Percentiles rank a stretch among this genome's conserved stretches.
Conservation (phyloP, 2,113 vertebrate species). For the Tringa solitaria region DNA sequence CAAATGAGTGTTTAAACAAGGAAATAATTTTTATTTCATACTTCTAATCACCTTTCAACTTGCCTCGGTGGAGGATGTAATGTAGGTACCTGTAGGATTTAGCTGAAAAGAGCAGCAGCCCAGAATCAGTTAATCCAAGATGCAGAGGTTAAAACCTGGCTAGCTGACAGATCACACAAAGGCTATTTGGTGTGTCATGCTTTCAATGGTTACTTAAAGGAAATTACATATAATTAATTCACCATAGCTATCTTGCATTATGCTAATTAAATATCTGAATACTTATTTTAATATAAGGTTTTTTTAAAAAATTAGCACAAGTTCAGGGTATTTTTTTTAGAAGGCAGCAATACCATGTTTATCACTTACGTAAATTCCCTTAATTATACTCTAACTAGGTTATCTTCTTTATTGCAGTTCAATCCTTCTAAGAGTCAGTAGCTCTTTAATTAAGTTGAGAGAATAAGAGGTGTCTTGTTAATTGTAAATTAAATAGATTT, state of each 20-base stretch:
- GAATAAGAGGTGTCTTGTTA: conserved; percentile 76
- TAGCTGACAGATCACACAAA: conserved; percentile 29
- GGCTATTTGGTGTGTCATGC: not conserved
- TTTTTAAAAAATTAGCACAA: conserved; percentile 31
- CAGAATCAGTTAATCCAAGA: not conserved
- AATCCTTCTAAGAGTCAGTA: conserved; percentile 72
- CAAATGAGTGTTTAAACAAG: not conserved
- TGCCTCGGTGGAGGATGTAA: not conserved
- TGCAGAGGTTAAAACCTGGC: not conserved
- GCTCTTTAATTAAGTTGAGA: conserved; percentile 75
- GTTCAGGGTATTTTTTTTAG: conserved; percentile 40
- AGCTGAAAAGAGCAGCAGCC: not conserved
- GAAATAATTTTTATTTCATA: not conserved
- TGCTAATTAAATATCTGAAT: conserved; percentile 67
- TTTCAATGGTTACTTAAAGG: conserved; percentile 50
- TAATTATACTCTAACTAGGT: conserved; percentile 75
- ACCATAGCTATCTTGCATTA: conserved; percentile 37
- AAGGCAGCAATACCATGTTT: conserved; percentile 64
- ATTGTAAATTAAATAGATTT: conserved; percentile 76
- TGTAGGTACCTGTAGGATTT: not conserved
- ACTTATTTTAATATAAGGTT: conserved; percentile 48
- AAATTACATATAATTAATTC: conserved; percentile 66
- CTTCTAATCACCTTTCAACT: not conserved
- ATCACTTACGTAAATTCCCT: conserved; percentile 74
- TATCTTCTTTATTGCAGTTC: conserved; percentile 77